A percentile compares a stretch with the other conserved stretches of the same genome.
Evolutionary conservation across 2,888 invertebrate species (phyloP).

Genomic region (Rhingia rostrata): DNA sequence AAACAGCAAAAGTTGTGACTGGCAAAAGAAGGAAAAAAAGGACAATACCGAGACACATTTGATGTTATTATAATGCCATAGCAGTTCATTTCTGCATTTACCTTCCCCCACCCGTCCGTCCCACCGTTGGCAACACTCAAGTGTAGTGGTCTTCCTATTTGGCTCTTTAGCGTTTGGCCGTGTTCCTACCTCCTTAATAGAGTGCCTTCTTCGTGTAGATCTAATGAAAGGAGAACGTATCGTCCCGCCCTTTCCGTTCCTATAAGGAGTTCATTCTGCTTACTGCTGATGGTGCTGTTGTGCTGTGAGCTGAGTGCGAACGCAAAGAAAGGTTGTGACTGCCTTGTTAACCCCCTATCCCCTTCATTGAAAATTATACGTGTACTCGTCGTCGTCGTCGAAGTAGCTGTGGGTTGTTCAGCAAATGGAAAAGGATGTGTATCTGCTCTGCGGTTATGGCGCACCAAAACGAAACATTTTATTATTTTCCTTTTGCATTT

Average conservation of each 20-base stretch:
- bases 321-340: slow-evolving; percentile 44
- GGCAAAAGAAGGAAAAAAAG: slow-evolving; percentile 3
- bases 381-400: slow-evolving; percentile 1
- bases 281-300: background rate
- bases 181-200: slow-evolving; percentile 65
- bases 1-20: slow-evolving; percentile 72
- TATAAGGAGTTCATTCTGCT: slow-evolving; percentile 1
- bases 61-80: slow-evolving; percentile 74
- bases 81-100: slow-evolving; percentile 67
- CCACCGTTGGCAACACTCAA: slow-evolving; percentile 16
- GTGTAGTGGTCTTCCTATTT: slow-evolving; percentile 15
- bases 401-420: slow-evolving; percentile 33
- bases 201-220: slow-evolving; percentile 67
- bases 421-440: slow-evolving; percentile 70
- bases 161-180: slow-evolving; percentile 47
- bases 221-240: slow-evolving; percentile 64
- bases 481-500: slow-evolving; percentile 56
- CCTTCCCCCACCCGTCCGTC: slow-evolving; percentile 10
- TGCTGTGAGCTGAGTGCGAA: slow-evolving; percentile 35
- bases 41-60: slow-evolving; percentile 66
- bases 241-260: slow-evolving; percentile 18
- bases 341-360: slow-evolving; percentile 43
- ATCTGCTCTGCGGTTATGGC: slow-evolving; percentile 70
- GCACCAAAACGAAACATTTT: slow-evolving; percentile 67
- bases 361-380: slow-evolving; percentile 69